These are phyloP conservation scores for Drosophila pegasa DNA, from an alignment of 2,888 invertebrate species.

Conservation along the genomic window DNA sequence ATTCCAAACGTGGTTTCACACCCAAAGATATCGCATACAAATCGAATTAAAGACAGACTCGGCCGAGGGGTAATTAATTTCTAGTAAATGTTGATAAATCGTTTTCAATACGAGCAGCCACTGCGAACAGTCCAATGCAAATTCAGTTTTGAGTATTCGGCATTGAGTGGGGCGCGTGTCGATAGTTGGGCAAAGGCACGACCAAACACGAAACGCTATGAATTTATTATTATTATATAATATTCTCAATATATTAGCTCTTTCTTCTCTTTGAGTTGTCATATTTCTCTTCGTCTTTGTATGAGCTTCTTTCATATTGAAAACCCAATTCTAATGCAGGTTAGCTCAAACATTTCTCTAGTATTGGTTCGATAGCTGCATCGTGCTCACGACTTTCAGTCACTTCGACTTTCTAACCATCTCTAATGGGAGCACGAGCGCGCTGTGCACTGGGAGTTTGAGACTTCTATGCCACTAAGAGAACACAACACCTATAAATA, in stretches of 20 bases:
- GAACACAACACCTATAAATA: conserved; percentile 54
- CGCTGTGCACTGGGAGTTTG: conserved; percentile 16
- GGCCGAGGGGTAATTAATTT: conserved; percentile 68
- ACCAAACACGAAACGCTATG: not conserved
- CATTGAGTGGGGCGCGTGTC: conserved; percentile 1
- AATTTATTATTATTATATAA: too few species aligned
- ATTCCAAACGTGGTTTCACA: conserved; percentile 69
- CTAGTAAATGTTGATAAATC: conserved; percentile 73
- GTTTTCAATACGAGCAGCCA: conserved; percentile 36
- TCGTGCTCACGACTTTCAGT: not conserved
- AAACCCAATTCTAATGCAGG: not conserved
- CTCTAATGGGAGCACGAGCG: conserved; percentile 18
- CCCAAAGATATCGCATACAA: conserved; percentile 72
- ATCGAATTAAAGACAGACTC: conserved; percentile 73
- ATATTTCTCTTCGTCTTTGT: too few species aligned
- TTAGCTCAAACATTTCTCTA: too few species aligned
- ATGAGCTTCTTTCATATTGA: not conserved
- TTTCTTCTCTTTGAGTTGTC: too few species aligned
- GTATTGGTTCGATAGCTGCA: not conserved
- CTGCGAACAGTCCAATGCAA: conserved; percentile 53
- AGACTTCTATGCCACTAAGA: conserved; percentile 23
- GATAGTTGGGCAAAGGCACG: not conserved
- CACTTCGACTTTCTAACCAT: conserved; percentile 7
- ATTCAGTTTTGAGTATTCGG: conserved; percentile 35
- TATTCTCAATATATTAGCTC: too few species aligned